Evolutionary conservation across 2,888 invertebrate genomes (phyloP).

Genomic region (Pocota personata): DNA sequence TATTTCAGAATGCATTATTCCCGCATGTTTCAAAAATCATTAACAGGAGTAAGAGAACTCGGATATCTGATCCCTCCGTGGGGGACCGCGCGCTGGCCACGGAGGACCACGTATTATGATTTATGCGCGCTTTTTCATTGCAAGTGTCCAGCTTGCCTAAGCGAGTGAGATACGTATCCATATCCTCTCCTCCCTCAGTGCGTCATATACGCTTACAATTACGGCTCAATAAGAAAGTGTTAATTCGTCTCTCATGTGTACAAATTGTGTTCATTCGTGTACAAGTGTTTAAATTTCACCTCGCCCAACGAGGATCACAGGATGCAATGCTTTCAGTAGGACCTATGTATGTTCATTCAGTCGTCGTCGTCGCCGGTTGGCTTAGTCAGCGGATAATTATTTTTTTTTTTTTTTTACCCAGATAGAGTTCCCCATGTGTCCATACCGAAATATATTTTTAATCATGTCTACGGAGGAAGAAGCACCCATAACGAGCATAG

Average conservation of each 20-base stretch:
- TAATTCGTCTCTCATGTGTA: constrained; percentile 74
- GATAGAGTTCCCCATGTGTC: constrained; percentile 64
- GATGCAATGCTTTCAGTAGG: constrained; percentile 22
- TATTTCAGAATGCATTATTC: constrained; percentile 72
- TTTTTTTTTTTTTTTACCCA: too few relatives aligned
- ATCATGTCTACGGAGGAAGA: constrained; percentile 62
- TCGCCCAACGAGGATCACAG: constrained; percentile 39
- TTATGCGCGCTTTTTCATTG: constrained; percentile 64
- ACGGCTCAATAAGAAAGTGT: constrained; percentile 74
- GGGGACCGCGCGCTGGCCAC: constrained; percentile 55
- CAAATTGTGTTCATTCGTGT: constrained; percentile 73
- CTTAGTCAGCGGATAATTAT: constrained; percentile 74
- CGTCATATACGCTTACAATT: constrained; percentile 59
- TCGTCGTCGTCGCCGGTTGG: too few relatives aligned
- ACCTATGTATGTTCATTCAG: constrained; percentile 36
- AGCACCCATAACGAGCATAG: constrained; percentile 47
- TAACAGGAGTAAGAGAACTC: constrained; percentile 73
- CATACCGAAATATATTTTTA: constrained; percentile 65
- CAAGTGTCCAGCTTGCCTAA: constrained; percentile 59
- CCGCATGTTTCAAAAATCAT: constrained; percentile 74
- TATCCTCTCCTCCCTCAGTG: constrained; percentile 21
- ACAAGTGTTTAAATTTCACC: constrained; percentile 74
- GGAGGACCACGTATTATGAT: constrained; percentile 62
- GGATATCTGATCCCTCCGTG: constrained; percentile 73
- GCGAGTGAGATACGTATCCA: constrained; percentile 23